phyloP scores from a whole-genome alignment of 2,797 vertebrate species.

The Benthosema pterotum region DNA sequence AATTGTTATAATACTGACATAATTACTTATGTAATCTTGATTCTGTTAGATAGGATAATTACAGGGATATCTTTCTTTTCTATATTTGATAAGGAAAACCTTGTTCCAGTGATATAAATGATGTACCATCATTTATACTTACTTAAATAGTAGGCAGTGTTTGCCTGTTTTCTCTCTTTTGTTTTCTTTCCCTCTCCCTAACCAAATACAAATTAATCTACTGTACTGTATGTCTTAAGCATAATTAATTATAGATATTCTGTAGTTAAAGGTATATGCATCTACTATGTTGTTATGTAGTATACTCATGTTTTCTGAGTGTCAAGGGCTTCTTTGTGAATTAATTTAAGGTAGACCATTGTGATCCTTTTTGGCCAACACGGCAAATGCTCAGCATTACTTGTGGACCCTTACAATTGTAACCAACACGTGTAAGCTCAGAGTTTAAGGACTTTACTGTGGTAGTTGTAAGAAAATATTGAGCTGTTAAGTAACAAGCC shows the following conservation, averaged over 20 bases:
- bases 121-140: slow-evolving; percentile 85
- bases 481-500: too few relatives aligned
- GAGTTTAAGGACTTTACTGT: too few relatives aligned
- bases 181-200: slow-evolving; percentile 47
- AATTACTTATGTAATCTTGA: slow-evolving; percentile 62
- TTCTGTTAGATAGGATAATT: slow-evolving; percentile 76
- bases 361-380: background rate
- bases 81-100: slow-evolving; percentile 85
- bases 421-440: too few relatives aligned
- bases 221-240: slow-evolving; percentile 43
- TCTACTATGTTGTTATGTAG: slow-evolving; percentile 85
- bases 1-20: slow-evolving; percentile 57
- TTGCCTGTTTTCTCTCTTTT: slow-evolving; percentile 70
- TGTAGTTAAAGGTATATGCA: slow-evolving; percentile 47
- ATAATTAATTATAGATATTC: slow-evolving; percentile 45
- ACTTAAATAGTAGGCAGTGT: slow-evolving; percentile 83
- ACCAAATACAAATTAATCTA: slow-evolving; percentile 54
- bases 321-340: slow-evolving; percentile 85
- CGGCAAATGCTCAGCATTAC: too few relatives aligned
- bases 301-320: slow-evolving; percentile 89
- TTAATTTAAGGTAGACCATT: slow-evolving; percentile 13
- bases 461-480: too few relatives aligned
- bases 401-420: too few relatives aligned
- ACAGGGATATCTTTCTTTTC: slow-evolving; percentile 81
- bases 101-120: slow-evolving; percentile 84